Conservation (phyloP, 1,140 invertebrate genomes). For the Drosophila kanapiae region DNA sequence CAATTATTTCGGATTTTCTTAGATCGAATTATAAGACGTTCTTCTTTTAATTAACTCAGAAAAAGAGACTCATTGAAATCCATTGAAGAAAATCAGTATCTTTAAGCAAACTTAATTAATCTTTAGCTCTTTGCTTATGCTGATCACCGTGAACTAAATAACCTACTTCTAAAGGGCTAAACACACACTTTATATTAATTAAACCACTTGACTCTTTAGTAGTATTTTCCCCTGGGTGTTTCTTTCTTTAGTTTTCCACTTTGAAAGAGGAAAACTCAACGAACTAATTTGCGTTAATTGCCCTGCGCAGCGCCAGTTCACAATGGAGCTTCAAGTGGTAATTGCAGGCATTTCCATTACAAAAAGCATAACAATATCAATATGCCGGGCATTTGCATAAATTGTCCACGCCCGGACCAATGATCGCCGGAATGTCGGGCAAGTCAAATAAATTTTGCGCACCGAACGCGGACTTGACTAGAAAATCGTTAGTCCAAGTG, state of each 20-base stretch:
- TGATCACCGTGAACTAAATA: background rate
- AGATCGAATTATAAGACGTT: background rate
- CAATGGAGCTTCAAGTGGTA: slow-evolving; percentile 60
- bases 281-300: slow-evolving; percentile 60
- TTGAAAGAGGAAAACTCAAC: slow-evolving; percentile 20
- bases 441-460: slow-evolving; percentile 59
- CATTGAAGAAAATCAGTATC: background rate
- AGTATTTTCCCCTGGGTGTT: slow-evolving; percentile 21
- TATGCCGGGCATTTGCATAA: slow-evolving; percentile 59
- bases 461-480: slow-evolving; percentile 65
- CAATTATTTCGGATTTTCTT: background rate
- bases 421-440: slow-evolving; percentile 55
- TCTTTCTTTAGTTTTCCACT: slow-evolving; percentile 10
- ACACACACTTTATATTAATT: slow-evolving; percentile 26
- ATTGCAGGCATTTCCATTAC: slow-evolving; percentile 65
- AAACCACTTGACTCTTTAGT: slow-evolving; percentile 31
- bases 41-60: background rate
- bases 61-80: background rate
- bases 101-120: background rate
- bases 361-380: slow-evolving; percentile 66
- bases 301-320: slow-evolving; percentile 21
- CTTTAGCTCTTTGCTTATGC: background rate
- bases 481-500: slow-evolving; percentile 80
- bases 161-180: slow-evolving; percentile 3
- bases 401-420: slow-evolving; percentile 24